These are phyloP conservation scores for Proales similis DNA, from an alignment of 1,140 invertebrate genomes.

Conservation along the genomic window DNA sequence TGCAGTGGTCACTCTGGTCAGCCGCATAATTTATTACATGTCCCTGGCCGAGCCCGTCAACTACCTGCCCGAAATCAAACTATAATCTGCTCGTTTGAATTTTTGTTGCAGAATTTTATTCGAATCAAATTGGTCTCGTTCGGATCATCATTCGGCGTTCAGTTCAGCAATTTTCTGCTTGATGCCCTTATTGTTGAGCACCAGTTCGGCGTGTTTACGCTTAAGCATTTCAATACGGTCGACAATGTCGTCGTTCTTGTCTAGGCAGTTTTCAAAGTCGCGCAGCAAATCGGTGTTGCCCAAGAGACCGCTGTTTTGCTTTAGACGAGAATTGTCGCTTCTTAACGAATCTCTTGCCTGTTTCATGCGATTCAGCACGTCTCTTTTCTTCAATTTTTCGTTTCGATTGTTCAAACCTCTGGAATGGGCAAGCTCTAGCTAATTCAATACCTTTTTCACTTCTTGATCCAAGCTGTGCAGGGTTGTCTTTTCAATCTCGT, in stretches of 20 bases:
- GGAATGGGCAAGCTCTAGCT: too few relatives aligned
- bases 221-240: slow-evolving; percentile 41
- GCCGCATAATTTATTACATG: too few relatives aligned
- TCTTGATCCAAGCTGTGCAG: slow-evolving; percentile 46
- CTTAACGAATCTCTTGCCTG: slow-evolving; percentile 50
- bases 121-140: not conserved
- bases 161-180: slow-evolving; percentile 49
- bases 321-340: slow-evolving; percentile 48
- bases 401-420: too few relatives aligned
- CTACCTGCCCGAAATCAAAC: too few relatives aligned
- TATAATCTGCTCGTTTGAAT: too few relatives aligned
- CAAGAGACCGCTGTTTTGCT: slow-evolving; percentile 51
- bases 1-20: too few relatives aligned
- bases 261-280: slow-evolving; percentile 50
- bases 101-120: too few relatives aligned
- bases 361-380: slow-evolving; percentile 50
- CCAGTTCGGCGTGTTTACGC: slow-evolving; percentile 49
- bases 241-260: slow-evolving; percentile 44
- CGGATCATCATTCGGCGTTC: slow-evolving; percentile 18
- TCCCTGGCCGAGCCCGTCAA: too few relatives aligned
- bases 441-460: slow-evolving; percentile 49
- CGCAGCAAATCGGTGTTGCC: slow-evolving; percentile 49
- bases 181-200: slow-evolving; percentile 47
- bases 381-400: slow-evolving; percentile 51
- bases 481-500: slow-evolving; percentile 44